Evolutionary conservation across 2,888 invertebrate genomes (phyloP), one percentile per base, ranked within the genome.

Genomic region (Geophilus truncorum): DNA sequence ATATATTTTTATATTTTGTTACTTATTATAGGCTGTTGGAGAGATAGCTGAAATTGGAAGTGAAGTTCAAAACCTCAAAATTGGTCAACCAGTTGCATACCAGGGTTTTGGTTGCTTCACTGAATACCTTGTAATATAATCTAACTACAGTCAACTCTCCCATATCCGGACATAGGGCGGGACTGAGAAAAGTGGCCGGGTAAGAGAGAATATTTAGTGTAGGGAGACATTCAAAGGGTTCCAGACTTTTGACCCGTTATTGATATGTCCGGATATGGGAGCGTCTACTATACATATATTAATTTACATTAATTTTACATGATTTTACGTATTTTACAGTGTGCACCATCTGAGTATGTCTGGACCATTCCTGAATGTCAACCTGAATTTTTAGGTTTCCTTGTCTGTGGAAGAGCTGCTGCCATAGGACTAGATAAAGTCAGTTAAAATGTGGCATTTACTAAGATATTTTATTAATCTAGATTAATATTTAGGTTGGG

Each of bases 321-420:
- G n/a, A n/a, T n/a, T n/a, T n/a, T n/a, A n/a, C n/a, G 1, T 4
- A 36, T 1, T 75, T 82, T 81, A 18, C 83, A 85, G 85, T 78
- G 78, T 78, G 78, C 84, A 12, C 82, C 84, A n/a, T 84, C 83
- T 6, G 83, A 82, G n/a, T 40, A 78, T 4, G 84, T 83, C 6
- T 83, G 85, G 4, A 85, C 85, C 18, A 75, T 86, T 15, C 86
- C 86, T n/a, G 82, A 81, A 7, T 30, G 83, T n/a, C 84, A 84
- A 23, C 83, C 85, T 18, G 85, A 85, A 36, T 86, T 82, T 78
- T 77, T 86, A 15, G 84, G 86, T 10, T 84, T 86, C 77, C 82
- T 85, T 25, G 83, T 86, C 12, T 86, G 86, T 84, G 86, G 86
- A 4, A 82, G 84, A 15, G 86, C 86, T 15, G 86, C 86, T 10